Evolutionary conservation across 1,140 invertebrate species (phyloP).

Genomic region (Cotesia glomerata): DNA sequence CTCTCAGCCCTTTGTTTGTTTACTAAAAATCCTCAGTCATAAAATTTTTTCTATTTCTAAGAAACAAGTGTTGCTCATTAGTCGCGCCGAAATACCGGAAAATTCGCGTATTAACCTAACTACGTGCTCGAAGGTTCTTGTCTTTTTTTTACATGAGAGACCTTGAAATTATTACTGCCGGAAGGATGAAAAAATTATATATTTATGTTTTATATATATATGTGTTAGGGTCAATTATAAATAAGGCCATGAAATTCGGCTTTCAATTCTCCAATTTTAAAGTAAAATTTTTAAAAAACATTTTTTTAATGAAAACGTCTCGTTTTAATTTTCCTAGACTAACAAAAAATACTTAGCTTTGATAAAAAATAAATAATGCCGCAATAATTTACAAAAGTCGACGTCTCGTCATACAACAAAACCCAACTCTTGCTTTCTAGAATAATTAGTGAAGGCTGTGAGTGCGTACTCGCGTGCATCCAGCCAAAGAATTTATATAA

Average conservation of each 20-base stretch:
- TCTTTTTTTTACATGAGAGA: background rate
- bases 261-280: no score
- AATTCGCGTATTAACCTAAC: conserved; percentile 22
- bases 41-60: no score
- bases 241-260: no score
- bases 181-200: conserved; percentile 7
- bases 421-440: conserved; percentile 52
- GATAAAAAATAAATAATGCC: background rate
- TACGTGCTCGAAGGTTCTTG: conserved; percentile 4
- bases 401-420: conserved; percentile 23
- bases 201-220: background rate
- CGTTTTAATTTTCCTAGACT: no score
- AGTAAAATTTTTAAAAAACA: no score
- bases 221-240: no score
- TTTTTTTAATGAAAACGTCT: no score
- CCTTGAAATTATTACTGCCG: conserved; percentile 6
- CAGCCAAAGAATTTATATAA: conserved; percentile 13
- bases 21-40: background rate
- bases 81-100: conserved; percentile 17
- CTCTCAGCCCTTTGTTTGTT: background rate
- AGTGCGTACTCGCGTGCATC: conserved; percentile 39
- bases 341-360: no score
- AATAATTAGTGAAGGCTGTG: conserved; percentile 41
- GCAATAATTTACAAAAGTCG: conserved; percentile 14
- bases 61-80: conserved; percentile 5